These are phyloP conservation scores for Zaprionus ghesquierei DNA, from an alignment of 1,140 invertebrate species.

Conservation along the genomic window DNA sequence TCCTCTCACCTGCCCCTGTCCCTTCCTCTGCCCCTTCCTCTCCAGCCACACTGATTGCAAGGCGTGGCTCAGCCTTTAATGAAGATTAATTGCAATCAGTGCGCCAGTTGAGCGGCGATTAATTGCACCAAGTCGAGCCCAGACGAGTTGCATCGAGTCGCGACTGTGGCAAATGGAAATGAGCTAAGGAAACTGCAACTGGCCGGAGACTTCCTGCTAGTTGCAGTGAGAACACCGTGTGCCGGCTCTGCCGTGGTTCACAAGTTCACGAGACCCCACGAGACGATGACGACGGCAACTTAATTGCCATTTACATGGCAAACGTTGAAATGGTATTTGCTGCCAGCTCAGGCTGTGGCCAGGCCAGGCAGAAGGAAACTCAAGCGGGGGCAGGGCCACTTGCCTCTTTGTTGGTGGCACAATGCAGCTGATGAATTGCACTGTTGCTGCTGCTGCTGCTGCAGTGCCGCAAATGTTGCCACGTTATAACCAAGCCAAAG, in stretches of 20 bases:
- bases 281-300: slow-evolving; percentile 70
- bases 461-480: slow-evolving; percentile 21
- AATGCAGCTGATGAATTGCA: slow-evolving; percentile 67
- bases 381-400: not conserved
- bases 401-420: slow-evolving; percentile 68
- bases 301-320: slow-evolving; percentile 79
- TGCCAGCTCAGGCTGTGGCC: slow-evolving; percentile 15
- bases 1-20: not conserved
- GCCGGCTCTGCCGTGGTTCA: slow-evolving; percentile 39
- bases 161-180: slow-evolving; percentile 73
- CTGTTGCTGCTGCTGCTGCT: not conserved
- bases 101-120: slow-evolving; percentile 78
- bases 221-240: not conserved
- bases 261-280: slow-evolving; percentile 75
- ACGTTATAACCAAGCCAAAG: slow-evolving; percentile 14
- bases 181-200: slow-evolving; percentile 41
- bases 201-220: slow-evolving; percentile 60
- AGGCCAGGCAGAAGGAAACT: not conserved
- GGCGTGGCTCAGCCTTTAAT: slow-evolving; percentile 58
- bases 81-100: slow-evolving; percentile 82
- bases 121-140: slow-evolving; percentile 53
- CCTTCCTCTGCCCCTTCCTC: not conserved
- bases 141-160: not conserved
- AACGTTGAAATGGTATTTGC: slow-evolving; percentile 53
- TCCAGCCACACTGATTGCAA: slow-evolving; percentile 27